These are phyloP conservation scores for Copidosoma floridanum DNA, from an alignment of 1,140 invertebrate genomes.

Conservation along the genomic window DNA sequence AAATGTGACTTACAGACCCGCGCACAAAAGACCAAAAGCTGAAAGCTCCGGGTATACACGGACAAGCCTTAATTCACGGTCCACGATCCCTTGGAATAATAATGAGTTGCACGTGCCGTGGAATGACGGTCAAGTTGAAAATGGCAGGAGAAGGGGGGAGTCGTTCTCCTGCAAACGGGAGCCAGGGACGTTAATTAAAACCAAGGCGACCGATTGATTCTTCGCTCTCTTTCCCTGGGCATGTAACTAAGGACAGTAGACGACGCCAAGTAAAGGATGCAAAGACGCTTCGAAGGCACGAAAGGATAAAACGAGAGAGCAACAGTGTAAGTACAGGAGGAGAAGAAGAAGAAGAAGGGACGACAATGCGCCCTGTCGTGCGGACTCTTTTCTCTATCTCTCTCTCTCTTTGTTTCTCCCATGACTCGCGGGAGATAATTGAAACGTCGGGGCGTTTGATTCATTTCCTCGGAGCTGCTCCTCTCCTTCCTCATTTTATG, in stretches of 20 bases:
- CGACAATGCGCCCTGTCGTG: neutral
- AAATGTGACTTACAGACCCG: too few species aligned
- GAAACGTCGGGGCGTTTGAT: conserved; percentile 49
- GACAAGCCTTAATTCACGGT: too few species aligned
- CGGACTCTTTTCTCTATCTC: neutral
- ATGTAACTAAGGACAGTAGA: neutral
- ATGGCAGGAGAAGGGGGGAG: neutral
- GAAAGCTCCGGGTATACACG: too few species aligned
- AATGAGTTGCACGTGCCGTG: conserved; percentile 13
- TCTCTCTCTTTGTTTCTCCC: neutral
- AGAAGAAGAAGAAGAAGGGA: neutral
- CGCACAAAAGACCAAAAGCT: too few species aligned
- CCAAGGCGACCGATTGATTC: conserved; percentile 15
- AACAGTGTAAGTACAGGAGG: too few species aligned
- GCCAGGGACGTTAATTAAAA: conserved; percentile 13
- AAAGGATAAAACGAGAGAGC: too few species aligned
- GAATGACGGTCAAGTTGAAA: conserved; percentile 19
- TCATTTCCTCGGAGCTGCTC: conserved; percentile 45
- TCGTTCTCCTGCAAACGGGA: neutral
- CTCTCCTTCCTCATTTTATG: conserved; percentile 47
- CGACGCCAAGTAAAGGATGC: neutral
- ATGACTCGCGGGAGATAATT: conserved; percentile 44
- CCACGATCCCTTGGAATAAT: neutral
- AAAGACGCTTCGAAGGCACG: too few species aligned
- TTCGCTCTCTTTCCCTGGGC: neutral